Conservation (phyloP, 1,140 invertebrate genomes). For the Philopotamus ludificatus region DNA sequence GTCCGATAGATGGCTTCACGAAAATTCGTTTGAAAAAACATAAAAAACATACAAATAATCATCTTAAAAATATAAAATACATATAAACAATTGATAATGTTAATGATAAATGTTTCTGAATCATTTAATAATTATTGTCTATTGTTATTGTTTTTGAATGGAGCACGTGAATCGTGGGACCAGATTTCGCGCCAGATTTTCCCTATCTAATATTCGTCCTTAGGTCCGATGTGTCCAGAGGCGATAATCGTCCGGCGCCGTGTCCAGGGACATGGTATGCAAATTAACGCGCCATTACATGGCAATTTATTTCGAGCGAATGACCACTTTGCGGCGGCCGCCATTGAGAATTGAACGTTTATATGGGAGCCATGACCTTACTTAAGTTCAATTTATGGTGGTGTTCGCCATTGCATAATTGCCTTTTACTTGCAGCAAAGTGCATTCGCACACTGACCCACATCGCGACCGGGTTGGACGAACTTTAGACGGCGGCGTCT, state of each 20-base stretch:
- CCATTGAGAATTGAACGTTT: slow-evolving; percentile 56
- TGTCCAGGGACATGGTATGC: slow-evolving; percentile 51
- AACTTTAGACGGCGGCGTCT: background rate
- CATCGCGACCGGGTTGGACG: background rate
- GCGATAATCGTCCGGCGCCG: slow-evolving; percentile 20
- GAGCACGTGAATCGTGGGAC: background rate
- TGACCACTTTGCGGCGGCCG: slow-evolving; percentile 57
- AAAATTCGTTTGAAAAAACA: background rate
- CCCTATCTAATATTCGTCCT: slow-evolving; percentile 6
- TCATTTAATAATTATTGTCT: too few species aligned
- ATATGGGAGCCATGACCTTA: slow-evolving; percentile 58
- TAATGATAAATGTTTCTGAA: too few species aligned
- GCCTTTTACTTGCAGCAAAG: slow-evolving; percentile 31
- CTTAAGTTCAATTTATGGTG: slow-evolving; percentile 57
- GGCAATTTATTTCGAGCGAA: slow-evolving; percentile 60
- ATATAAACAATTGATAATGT: too few species aligned
- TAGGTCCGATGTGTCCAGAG: slow-evolving; percentile 6
- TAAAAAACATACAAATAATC: background rate
- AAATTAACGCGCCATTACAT: slow-evolving; percentile 57
- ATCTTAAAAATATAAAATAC: background rate
- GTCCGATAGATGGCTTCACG: slow-evolving; percentile 30
- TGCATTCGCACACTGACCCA: slow-evolving; percentile 42
- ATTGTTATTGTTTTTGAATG: too few species aligned
- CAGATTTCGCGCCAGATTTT: background rate
- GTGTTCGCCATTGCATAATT: slow-evolving; percentile 30